phyloP scores from a whole-genome alignment of 2,888 invertebrate species.

The Sphecodes monilicornis region DNA sequence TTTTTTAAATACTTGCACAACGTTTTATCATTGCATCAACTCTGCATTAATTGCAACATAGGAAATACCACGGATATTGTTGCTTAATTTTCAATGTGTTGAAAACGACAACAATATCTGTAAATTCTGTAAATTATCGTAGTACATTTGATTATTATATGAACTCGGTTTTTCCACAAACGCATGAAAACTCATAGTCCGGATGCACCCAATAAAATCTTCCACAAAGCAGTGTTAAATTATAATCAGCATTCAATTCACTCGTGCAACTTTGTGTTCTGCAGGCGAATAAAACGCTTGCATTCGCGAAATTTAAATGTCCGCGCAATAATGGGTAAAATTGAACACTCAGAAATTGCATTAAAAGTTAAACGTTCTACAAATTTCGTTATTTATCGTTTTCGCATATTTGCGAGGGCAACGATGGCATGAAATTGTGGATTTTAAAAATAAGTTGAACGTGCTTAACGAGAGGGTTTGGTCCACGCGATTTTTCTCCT shows the following conservation, averaged over 20 bases:
- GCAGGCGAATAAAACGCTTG: neutral
- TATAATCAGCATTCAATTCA: neutral
- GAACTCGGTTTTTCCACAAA: neutral
- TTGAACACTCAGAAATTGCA: neutral
- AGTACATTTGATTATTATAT: too few relatives aligned
- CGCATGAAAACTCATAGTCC: neutral
- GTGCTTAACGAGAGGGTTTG: neutral
- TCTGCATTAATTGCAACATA: too few relatives aligned
- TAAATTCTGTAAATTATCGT: too few relatives aligned
- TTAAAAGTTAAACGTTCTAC: neutral
- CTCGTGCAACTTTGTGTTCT: neutral
- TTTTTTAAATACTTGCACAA: too few relatives aligned
- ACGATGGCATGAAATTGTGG: neutral
- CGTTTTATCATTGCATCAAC: neutral
- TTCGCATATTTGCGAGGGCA: neutral
- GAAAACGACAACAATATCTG: too few relatives aligned
- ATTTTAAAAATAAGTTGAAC: neutral
- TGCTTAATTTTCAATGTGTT: too few relatives aligned
- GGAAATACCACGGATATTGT: too few relatives aligned
- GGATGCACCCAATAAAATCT: neutral
- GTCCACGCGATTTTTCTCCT: neutral
- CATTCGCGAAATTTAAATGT: neutral
- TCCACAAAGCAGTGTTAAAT: neutral
- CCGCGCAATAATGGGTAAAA: neutral
- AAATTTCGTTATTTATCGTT: neutral